phyloP scores from a whole-genome alignment of 2,797 vertebrate species.

The Lateolabrax maculatus region DNA sequence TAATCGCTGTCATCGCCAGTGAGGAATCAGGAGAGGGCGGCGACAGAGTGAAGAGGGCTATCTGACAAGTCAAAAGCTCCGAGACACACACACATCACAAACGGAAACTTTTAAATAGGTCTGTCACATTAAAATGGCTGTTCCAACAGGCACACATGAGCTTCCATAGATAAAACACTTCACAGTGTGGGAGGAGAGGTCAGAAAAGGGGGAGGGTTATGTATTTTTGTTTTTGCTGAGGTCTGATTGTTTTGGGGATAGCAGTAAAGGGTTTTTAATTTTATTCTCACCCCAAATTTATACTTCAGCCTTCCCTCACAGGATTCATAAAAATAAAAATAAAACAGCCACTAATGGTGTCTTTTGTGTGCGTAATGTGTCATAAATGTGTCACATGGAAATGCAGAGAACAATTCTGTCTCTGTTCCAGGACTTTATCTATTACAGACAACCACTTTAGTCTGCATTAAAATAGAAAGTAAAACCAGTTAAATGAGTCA shows the following conservation, averaged over 20 bases:
- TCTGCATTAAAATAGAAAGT: not conserved
- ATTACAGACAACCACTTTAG: not conserved
- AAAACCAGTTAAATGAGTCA: not conserved
- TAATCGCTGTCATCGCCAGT: conserved; percentile 67
- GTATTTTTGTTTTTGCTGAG: conserved; percentile 13
- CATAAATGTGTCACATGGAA: not conserved
- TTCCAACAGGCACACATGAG: conserved; percentile 1
- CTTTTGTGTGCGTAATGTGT: not conserved
- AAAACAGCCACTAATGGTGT: not conserved
- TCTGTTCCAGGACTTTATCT: not conserved
- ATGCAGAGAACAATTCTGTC: not conserved
- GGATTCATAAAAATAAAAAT: not conserved
- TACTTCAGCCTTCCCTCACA: not conserved
- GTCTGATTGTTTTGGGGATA: not conserved
- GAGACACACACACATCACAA: conserved; percentile 5
- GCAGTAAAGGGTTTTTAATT: not conserved
- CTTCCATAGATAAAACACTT: not conserved
- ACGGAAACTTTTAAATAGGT: conserved; percentile 3
- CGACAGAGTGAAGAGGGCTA: conserved; percentile 61
- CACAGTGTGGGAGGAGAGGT: not conserved
- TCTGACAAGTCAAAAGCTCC: conserved; percentile 62
- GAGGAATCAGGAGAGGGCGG: conserved; percentile 60
- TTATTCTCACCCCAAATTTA: not conserved
- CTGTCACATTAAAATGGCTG: conserved; percentile 26
- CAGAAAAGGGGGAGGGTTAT: not conserved